phyloP scores from a whole-genome alignment of 2,797 vertebrate species.

The Mallotus villosus region DNA sequence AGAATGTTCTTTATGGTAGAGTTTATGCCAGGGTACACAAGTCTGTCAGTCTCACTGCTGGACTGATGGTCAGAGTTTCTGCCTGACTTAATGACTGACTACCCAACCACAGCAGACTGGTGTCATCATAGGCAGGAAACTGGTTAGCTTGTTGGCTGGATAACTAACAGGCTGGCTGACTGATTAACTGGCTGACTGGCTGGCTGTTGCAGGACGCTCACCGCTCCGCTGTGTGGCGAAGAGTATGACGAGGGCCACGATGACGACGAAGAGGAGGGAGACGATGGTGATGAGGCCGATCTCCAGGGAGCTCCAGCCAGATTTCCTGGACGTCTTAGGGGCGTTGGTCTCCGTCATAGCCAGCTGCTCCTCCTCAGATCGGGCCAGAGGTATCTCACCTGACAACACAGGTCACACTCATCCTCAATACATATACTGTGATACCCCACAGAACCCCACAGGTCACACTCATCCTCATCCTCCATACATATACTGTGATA shows the following conservation, averaged over 20 bases:
- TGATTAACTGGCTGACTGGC: neutral
- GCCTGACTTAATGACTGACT: neutral
- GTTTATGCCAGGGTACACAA: neutral
- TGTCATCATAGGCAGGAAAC: too few species aligned
- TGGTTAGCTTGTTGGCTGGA: too few species aligned
- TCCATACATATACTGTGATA: too few species aligned
- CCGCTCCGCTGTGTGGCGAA: conserved; percentile 84
- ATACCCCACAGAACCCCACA: too few species aligned
- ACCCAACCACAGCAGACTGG: too few species aligned
- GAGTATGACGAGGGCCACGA: conserved; percentile 84
- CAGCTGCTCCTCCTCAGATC: conserved; percentile 87
- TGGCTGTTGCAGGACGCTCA: conserved; percentile 55
- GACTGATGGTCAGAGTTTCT: neutral
- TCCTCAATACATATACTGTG: too few species aligned
- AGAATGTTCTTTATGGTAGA: too few species aligned
- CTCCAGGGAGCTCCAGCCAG: conserved; percentile 85
- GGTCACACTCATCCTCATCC: too few species aligned
- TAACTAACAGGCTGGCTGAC: too few species aligned
- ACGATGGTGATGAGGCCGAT: conserved; percentile 84
- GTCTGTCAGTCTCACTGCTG: neutral
- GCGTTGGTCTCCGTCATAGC: conserved; percentile 88
- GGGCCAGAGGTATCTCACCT: conserved; percentile 88
- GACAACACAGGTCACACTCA: neutral
- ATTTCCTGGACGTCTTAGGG: conserved; percentile 85
- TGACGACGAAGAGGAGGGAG: conserved; percentile 81